Evolutionary conservation across 2,888 invertebrate species (phyloP).

Genomic region (Villa cingulata): DNA sequence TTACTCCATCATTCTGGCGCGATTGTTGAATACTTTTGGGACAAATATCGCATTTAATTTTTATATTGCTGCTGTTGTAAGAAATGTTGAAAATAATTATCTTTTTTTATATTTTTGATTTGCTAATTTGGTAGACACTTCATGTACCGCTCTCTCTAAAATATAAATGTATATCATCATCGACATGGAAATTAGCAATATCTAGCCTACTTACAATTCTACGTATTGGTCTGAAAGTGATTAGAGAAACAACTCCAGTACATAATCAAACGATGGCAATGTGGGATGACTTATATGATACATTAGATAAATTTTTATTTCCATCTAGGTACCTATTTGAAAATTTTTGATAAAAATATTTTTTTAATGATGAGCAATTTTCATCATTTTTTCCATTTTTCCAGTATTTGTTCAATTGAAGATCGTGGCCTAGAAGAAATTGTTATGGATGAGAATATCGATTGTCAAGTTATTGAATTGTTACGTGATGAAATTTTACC

Average conservation of each 20-base stretch:
- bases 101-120: conserved; percentile 14
- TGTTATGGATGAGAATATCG: conserved; percentile 60
- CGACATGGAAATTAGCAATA: conserved; percentile 73
- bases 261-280: conserved; percentile 52
- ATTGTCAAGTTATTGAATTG: conserved; percentile 69
- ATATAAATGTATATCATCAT: conserved; percentile 64
- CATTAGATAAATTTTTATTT: conserved; percentile 85
- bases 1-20: too few species aligned
- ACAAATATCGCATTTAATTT: too few species aligned
- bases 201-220: conserved; percentile 63
- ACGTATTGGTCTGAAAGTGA: conserved; percentile 74
- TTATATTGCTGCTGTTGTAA: too few species aligned
- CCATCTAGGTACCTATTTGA: conserved; percentile 58
- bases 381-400: conserved; percentile 8
- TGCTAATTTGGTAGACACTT: conserved; percentile 41
- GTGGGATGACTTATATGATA: conserved; percentile 77
- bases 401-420: conserved; percentile 39
- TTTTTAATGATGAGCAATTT: conserved; percentile 2
- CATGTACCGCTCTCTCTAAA: conserved; percentile 63
- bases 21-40: too few species aligned
- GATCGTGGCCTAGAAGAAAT: conserved; percentile 46
- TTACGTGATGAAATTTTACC: conserved; percentile 70
- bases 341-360: too few species aligned
- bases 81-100: too few species aligned
- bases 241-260: conserved; percentile 61